Evolutionary conservation across 2,797 vertebrate genomes (phyloP).

Genomic region (Tauraco hartlaubi): DNA sequence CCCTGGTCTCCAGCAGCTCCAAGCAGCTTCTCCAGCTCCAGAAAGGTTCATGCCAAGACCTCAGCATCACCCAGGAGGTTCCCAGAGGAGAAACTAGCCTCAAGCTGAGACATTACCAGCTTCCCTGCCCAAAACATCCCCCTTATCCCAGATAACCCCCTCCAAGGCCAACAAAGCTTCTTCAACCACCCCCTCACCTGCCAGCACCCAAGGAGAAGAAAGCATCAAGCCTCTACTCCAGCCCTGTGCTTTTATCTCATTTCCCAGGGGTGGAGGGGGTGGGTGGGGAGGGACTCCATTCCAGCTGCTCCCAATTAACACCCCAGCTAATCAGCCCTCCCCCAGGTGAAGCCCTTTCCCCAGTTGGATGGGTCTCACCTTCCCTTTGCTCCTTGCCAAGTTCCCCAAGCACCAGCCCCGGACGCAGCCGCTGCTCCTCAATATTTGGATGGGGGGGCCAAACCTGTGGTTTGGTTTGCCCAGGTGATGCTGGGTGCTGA

Average conservation of each 20-base stretch:
- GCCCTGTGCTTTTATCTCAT: background rate
- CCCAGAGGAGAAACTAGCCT: background rate
- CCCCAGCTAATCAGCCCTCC: background rate
- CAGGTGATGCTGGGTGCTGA: too few relatives aligned
- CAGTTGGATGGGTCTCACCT: background rate
- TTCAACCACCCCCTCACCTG: background rate
- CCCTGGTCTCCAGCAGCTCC: background rate
- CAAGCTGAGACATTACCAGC: rapidly evolving
- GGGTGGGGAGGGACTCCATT: background rate
- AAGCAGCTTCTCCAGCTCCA: background rate
- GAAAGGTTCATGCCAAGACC: background rate
- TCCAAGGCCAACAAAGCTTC: rapidly evolving
- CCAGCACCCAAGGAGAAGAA: background rate
- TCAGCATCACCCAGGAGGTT: background rate
- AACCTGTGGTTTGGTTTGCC: too few relatives aligned
- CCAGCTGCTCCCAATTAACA: slow-evolving; percentile 3
- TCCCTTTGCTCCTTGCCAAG: background rate
- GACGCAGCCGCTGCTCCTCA: background rate
- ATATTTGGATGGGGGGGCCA: background rate
- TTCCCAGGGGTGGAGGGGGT: too few relatives aligned
- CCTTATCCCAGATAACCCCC: rapidly evolving
- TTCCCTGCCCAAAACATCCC: background rate
- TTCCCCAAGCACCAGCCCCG: too few relatives aligned
- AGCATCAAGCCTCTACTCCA: rapidly evolving
- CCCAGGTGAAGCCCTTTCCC: background rate